Evolutionary conservation across 2,113 vertebrate species (phyloP).

Genomic region (Chelonoidis abingdonii): DNA sequence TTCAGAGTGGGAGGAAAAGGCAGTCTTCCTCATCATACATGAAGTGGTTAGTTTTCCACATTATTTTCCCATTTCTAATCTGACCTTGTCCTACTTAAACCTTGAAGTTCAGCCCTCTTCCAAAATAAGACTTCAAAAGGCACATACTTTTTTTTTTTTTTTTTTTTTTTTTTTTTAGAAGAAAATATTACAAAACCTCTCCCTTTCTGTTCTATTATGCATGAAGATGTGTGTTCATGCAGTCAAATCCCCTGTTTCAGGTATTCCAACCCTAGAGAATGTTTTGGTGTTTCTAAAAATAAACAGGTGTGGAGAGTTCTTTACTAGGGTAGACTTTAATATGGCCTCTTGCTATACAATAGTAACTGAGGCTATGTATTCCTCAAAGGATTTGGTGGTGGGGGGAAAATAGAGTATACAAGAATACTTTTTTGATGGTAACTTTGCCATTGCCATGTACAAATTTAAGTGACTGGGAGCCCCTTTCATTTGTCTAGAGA

Average conservation of each 20-base stretch:
- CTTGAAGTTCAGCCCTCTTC: conserved; percentile 60
- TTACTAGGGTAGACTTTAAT: neutral
- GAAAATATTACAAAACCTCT: conserved; percentile 63
- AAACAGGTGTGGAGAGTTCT: neutral
- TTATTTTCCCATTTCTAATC: conserved; percentile 32
- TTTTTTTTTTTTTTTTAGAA: conserved; percentile 75
- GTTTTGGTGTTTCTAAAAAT: neutral
- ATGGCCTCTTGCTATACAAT: neutral
- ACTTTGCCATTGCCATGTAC: neutral
- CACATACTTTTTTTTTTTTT: conserved; percentile 61
- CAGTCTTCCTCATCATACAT: neutral
- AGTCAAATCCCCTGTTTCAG: neutral
- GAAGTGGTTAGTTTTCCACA: conserved; percentile 48
- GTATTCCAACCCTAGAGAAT: neutral
- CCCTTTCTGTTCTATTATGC: conserved; percentile 46
- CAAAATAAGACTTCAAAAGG: conserved; percentile 69
- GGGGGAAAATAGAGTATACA: neutral
- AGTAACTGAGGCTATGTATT: neutral
- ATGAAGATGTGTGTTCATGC: neutral
- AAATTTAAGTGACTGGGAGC: neutral
- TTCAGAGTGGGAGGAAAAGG: conserved; percentile 12
- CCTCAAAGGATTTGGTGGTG: neutral
- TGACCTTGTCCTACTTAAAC: conserved; percentile 52
- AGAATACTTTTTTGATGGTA: neutral
- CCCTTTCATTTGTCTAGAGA: neutral